phyloP scores from a whole-genome alignment of 2,797 vertebrate species.

The Forpus xanthops region DNA sequence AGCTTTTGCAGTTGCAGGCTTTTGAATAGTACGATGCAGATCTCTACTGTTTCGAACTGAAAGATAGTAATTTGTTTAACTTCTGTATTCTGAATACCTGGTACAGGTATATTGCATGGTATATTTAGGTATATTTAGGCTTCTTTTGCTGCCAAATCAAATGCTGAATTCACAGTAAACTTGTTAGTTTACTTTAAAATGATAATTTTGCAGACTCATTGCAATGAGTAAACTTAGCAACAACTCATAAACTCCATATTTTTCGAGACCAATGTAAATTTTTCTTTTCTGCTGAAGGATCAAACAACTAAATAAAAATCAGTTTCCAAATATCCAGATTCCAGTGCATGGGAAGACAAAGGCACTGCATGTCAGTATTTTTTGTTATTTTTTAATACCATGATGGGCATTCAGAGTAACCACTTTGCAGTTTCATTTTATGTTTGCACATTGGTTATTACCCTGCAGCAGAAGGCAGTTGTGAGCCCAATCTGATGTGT shows the following conservation, averaged over 20 bases:
- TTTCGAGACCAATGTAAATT: neutral
- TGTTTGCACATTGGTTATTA: neutral
- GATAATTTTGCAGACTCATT: neutral
- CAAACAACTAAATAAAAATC: neutral
- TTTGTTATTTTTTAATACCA: neutral
- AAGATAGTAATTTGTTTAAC: neutral
- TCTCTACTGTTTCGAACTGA: neutral
- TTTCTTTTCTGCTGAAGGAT: neutral
- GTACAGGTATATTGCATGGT: neutral
- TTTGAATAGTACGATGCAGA: neutral
- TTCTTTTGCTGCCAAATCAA: neutral
- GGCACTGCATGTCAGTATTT: neutral
- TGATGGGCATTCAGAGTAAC: neutral
- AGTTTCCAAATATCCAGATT: neutral
- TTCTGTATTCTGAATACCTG: neutral
- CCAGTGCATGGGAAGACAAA: neutral
- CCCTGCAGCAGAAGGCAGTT: neutral
- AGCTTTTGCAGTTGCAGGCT: neutral
- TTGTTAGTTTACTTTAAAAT: neutral
- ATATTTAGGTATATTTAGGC: neutral
- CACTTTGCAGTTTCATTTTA: neutral
- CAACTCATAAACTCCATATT: neutral
- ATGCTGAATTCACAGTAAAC: neutral
- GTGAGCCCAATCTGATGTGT: constrained; percentile 1
- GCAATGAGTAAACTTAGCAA: neutral